Evolutionary conservation across 1,140 invertebrate species (phyloP).

Genomic region (Conopomorpha cramerella): DNA sequence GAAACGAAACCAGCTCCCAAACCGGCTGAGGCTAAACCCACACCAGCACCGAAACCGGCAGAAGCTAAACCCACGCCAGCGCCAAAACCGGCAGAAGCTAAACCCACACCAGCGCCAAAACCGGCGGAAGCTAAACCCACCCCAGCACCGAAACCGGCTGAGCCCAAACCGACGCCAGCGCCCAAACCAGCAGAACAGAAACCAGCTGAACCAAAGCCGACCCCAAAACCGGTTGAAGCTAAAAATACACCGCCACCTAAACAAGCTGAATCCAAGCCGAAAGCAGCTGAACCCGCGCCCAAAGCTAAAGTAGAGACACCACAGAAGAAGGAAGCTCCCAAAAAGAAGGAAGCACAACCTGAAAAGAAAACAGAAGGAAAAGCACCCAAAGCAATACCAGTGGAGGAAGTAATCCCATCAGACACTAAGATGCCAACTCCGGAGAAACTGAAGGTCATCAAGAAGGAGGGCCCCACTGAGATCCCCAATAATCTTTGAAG

Average conservation of each 20-base stretch:
- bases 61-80: slow-evolving; percentile 9
- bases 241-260: slow-evolving; percentile 8
- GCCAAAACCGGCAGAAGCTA: slow-evolving; percentile 13
- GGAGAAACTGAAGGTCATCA: slow-evolving; percentile 64
- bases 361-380: slow-evolving; percentile 5
- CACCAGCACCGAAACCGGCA: slow-evolving; percentile 6
- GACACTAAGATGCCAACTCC: slow-evolving; percentile 59
- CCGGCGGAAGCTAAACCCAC: slow-evolving; percentile 7
- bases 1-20: slow-evolving; percentile 3
- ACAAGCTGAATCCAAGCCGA: slow-evolving; percentile 8
- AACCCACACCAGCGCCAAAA: slow-evolving; percentile 12
- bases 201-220: slow-evolving; percentile 8
- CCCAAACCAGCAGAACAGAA: slow-evolving; percentile 7
- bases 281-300: slow-evolving; percentile 10
- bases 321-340: slow-evolving; percentile 5
- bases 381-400: slow-evolving; percentile 43
- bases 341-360: slow-evolving; percentile 9
- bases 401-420: slow-evolving; percentile 57
- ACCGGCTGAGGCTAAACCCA: slow-evolving; percentile 7
- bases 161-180: slow-evolving; percentile 9
- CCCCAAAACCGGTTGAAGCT: slow-evolving; percentile 5
- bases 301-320: slow-evolving; percentile 5
- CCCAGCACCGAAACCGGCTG: slow-evolving; percentile 9
- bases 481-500: slow-evolving; percentile 28
- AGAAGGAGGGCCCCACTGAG: slow-evolving; percentile 55